A percentile compares a stretch with the other conserved stretches of the same genome.
Evolutionary conservation across 2,113 vertebrate genomes (phyloP).

Genomic region (Cephalopholis sonnerati): DNA sequence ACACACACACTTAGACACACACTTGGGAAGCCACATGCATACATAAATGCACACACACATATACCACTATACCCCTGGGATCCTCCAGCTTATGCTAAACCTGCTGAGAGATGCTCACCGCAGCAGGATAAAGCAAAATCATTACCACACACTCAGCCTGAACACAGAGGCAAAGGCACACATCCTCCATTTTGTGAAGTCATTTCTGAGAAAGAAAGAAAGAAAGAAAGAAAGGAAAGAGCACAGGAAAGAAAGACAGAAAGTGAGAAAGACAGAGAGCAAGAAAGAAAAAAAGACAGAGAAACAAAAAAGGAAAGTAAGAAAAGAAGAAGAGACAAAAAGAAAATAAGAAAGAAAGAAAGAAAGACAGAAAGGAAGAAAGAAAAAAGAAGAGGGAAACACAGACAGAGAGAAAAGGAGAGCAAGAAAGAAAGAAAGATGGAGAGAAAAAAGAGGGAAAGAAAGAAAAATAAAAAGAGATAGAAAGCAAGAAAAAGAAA

Average conservation of each 20-base stretch:
- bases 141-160: slow-evolving; percentile 23
- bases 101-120: slow-evolving; percentile 26
- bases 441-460: no score
- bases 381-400: no score
- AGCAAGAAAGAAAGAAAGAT: no score
- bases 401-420: no score
- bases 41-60: background rate
- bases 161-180: background rate
- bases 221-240: no score
- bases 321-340: no score
- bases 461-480: background rate
- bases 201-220: no score
- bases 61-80: background rate
- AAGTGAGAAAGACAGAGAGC: background rate
- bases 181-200: slow-evolving; percentile 4
- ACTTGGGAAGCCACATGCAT: background rate
- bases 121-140: slow-evolving; percentile 11
- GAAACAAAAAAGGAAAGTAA: no score
- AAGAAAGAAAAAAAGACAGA: no score
- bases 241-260: background rate
- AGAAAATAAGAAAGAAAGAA: no score
- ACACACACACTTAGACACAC: slow-evolving; percentile 24
- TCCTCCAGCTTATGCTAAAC: slow-evolving; percentile 25
- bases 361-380: no score
- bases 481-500: background rate